These are phyloP conservation scores for Dreissena rostriformis DNA, from an alignment of 1,140 invertebrate species.

Conservation along the genomic window DNA sequence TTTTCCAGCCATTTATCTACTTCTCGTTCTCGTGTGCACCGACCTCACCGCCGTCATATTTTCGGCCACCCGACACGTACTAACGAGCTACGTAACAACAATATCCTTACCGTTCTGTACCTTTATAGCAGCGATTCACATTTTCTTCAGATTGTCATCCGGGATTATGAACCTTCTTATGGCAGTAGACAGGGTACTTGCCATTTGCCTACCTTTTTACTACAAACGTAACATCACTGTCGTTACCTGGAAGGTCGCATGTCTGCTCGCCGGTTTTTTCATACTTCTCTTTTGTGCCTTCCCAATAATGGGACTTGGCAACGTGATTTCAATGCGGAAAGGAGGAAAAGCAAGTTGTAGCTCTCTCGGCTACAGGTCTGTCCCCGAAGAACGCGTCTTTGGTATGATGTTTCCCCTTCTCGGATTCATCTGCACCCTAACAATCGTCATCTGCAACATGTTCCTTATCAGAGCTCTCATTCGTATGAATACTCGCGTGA, in stretches of 20 bases:
- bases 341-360: not conserved
- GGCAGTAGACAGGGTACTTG: slow-evolving; percentile 28
- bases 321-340: not conserved
- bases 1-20: slow-evolving; percentile 24
- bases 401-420: slow-evolving; percentile 17
- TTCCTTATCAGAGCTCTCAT: slow-evolving; percentile 8
- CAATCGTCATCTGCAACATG: slow-evolving; percentile 24
- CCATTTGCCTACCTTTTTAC: slow-evolving; percentile 31
- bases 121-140: slow-evolving; percentile 4
- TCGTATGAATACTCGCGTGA: slow-evolving; percentile 3
- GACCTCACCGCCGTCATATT: no score
- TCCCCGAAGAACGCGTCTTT: slow-evolving; percentile 8
- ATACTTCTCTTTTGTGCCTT: not conserved
- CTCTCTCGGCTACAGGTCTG: slow-evolving; percentile 1
- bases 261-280: not conserved
- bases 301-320: slow-evolving; percentile 25
- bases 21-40: not conserved
- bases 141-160: slow-evolving; percentile 17
- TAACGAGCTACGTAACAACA: no score
- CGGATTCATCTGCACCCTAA: slow-evolving; percentile 3
- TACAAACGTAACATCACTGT: slow-evolving; percentile 17
- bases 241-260: slow-evolving; percentile 22
- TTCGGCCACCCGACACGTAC: no score
- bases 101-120: slow-evolving; percentile 14
- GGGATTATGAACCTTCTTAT: slow-evolving; percentile 23